Evolutionary conservation across 2,113 vertebrate species (phyloP).

Genomic region (Plestiodon gilberti): DNA sequence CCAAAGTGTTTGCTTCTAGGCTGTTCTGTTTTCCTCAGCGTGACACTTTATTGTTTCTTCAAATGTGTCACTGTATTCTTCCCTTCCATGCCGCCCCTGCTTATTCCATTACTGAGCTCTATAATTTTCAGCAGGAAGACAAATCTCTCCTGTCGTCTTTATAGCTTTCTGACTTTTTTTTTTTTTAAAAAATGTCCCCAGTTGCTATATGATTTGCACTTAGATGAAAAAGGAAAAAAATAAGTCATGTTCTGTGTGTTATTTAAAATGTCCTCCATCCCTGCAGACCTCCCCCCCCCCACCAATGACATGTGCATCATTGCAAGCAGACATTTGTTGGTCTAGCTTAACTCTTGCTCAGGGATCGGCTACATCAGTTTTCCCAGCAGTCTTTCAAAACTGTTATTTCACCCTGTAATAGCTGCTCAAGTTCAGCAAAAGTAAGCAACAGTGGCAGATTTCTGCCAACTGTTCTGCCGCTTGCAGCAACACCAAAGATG

Average conservation of each 20-base stretch:
- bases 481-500: background rate
- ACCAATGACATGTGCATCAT: slow-evolving; percentile 50
- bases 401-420: slow-evolving; percentile 31
- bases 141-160: slow-evolving; percentile 50
- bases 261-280: slow-evolving; percentile 59
- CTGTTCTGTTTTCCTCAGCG: slow-evolving; percentile 22
- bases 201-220: slow-evolving; percentile 45
- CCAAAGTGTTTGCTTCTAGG: slow-evolving; percentile 22
- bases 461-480: background rate
- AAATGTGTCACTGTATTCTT: slow-evolving; percentile 26
- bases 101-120: slow-evolving; percentile 43
- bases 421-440: slow-evolving; percentile 3
- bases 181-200: background rate
- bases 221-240: slow-evolving; percentile 58
- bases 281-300: slow-evolving; percentile 49
- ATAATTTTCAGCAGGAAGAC: slow-evolving; percentile 52
- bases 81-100: slow-evolving; percentile 3
- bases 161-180: slow-evolving; percentile 18
- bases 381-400: slow-evolving; percentile 37
- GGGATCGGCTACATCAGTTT: slow-evolving; percentile 56
- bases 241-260: slow-evolving; percentile 50
- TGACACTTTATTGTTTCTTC: slow-evolving; percentile 34
- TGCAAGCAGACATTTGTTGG: slow-evolving; percentile 60
- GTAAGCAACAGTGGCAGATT: slow-evolving; percentile 10
- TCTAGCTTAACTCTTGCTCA: slow-evolving; percentile 31